Base-by-base conservation (phyloP, 2,797 vertebrate genomes). In the Pterois miles region DNA sequence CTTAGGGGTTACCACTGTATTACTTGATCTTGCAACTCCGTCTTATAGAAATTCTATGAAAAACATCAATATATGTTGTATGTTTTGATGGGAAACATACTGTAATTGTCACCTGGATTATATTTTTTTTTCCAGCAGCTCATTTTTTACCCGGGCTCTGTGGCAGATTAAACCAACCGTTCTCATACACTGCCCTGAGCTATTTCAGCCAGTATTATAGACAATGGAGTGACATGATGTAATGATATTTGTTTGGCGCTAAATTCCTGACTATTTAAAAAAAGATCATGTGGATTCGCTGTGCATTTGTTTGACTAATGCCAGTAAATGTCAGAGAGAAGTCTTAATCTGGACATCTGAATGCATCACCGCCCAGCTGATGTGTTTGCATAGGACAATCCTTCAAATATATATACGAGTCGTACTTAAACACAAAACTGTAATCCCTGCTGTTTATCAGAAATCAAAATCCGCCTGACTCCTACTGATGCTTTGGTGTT, bases 391-490 rank as follows among this genome's bases (percentile, higher is more conserved):
- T 43, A 59, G 33, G 65, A 72, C 72, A 14, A 64, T 86, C 70
- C 72, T 74, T 62, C 58, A 50, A 66, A 77, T 74, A 76, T 74
- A 73, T 74, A 76, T 76, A 73, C 18, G 29, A 82, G 81, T 85
- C 71, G 71, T 53, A 69, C 74, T 60, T 60, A 50, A 82, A 74
- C 75, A 74, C 78, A 77, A 52, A 56, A 50, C 56, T 65, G 27
- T 91, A 90, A 92, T 90, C 90, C 84, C 79, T 29, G 54, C 79
- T 81, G 80, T 89, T 90, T 86, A 93, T 91, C 91, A 86, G 62
- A 74, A 72, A 86, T 88, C 88, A 85, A 58, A 88, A 89, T 88
- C 82, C 50, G 23, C 54, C 84, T 60, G 84, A 81, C 67, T 87
- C 75, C 80, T 13, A 34, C 83, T 79, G 86, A 90, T 83, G 85